Percentiles rank a stretch among this genome's conserved stretches.
Conservation (phyloP, 2,888 invertebrate genomes). For the Escarpia spicata region DNA sequence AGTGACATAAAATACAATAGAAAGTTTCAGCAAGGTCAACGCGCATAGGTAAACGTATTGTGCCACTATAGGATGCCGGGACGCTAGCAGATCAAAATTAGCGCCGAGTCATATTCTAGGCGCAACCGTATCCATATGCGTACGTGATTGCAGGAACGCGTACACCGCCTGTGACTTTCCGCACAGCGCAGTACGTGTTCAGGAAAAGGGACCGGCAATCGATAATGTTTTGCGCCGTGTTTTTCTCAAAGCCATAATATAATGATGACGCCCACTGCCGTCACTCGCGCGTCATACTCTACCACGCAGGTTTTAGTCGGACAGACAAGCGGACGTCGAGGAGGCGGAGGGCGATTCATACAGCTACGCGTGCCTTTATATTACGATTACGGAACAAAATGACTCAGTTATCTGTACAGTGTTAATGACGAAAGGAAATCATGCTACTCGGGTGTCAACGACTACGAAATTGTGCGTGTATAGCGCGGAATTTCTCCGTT, state of each 20-base stretch:
- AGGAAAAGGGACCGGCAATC: slow-evolving; percentile 2
- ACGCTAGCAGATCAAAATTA: not conserved
- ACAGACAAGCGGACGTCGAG: not conserved
- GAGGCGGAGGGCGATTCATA: not conserved
- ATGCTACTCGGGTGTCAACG: not conserved
- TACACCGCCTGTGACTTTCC: not conserved
- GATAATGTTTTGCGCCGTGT: slow-evolving; percentile 6
- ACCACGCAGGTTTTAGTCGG: not conserved
- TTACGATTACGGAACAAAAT: slow-evolving; percentile 4
- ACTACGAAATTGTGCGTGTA: slow-evolving; percentile 4
- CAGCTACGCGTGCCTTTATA: not conserved
- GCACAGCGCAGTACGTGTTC: not conserved
- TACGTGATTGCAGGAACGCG: slow-evolving; percentile 6
- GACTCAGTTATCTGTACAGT: not conserved
- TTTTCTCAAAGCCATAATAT: not conserved
- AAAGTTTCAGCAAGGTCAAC: not conserved
- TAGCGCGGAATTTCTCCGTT: not conserved
- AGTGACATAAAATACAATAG: not conserved
- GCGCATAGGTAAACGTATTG: not conserved
- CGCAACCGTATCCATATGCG: not conserved
- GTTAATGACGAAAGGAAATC: not conserved
- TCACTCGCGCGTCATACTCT: not conserved
- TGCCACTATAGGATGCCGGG: not conserved
- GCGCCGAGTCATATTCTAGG: not conserved
- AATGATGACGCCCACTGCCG: slow-evolving; percentile 3